phyloP scores from a whole-genome alignment of 2,797 vertebrate genomes.

The Mallotus villosus region DNA sequence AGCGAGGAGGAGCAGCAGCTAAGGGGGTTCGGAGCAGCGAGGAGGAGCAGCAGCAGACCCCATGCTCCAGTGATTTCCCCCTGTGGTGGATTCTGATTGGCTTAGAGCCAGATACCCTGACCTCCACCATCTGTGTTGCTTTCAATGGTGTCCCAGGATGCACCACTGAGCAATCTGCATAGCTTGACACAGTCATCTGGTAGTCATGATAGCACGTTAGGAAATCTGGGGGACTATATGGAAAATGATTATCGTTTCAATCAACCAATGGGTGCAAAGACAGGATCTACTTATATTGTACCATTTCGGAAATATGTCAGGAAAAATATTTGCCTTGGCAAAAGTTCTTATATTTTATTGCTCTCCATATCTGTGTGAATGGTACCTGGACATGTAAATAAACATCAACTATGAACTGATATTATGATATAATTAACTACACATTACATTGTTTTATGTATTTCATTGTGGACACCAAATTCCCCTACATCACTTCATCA shows the following conservation, averaged over 20 bases:
- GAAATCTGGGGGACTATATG: constrained; percentile 13
- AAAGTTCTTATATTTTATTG: no score
- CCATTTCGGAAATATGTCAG: no score
- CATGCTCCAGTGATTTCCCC: neutral
- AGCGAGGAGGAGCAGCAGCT: neutral
- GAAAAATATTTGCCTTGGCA: no score
- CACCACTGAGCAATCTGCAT: constrained; percentile 11
- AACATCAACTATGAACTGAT: no score
- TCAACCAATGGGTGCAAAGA: no score
- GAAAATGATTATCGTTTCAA: neutral
- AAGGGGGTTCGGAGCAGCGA: neutral
- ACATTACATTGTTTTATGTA: no score
- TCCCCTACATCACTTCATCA: neutral
- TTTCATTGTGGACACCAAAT: neutral
- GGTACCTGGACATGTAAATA: no score
- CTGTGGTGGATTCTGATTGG: constrained; percentile 22
- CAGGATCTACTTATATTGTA: no score
- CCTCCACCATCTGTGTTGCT: constrained; percentile 17
- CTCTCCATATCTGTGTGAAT: no score
- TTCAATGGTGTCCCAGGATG: constrained; percentile 14
- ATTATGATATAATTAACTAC: no score
- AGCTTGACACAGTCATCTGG: constrained; percentile 6
- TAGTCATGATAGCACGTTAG: constrained; percentile 31
- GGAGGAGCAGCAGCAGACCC: neutral
- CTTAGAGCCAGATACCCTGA: constrained; percentile 18